Percentiles rank a stretch among this genome's conserved stretches.
Evolutionary conservation across 2,113 vertebrate genomes (phyloP).

Genomic region (Propithecus coquereli): DNA sequence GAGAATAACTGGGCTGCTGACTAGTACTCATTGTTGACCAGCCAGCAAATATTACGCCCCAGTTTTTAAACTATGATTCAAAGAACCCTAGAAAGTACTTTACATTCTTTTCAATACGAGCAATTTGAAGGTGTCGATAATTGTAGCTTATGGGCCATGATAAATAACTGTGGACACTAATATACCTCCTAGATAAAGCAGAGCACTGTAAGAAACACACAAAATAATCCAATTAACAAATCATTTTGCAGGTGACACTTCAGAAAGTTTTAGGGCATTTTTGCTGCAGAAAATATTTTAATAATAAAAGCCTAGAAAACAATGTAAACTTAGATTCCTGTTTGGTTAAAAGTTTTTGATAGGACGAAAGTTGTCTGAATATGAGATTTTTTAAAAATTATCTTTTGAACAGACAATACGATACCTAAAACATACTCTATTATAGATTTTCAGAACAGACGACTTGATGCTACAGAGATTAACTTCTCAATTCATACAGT

Average conservation of each 20-base stretch:
- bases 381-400: background rate
- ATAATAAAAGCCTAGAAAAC: constrained; percentile 16
- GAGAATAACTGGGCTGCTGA: background rate
- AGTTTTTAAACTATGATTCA: background rate
- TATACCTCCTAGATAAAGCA: background rate
- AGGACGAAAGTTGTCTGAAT: background rate
- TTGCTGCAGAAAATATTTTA: constrained; percentile 5
- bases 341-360: constrained; percentile 16
- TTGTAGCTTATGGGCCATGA: background rate
- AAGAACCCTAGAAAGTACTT: background rate
- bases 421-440: background rate
- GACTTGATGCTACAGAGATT: constrained; percentile 9
- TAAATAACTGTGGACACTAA: background rate
- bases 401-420: background rate
- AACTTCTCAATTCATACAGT: background rate
- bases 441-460: background rate
- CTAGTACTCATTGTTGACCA: background rate
- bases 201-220: background rate
- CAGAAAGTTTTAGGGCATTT: background rate
- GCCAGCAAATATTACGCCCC: background rate
- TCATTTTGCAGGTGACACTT: background rate
- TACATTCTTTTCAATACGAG: background rate
- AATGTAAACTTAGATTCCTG: constrained; percentile 15
- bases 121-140: background rate
- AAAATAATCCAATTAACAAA: background rate